Conservation (phyloP, 2,888 invertebrate genomes). For the Lepetodrilus schrolli region DNA sequence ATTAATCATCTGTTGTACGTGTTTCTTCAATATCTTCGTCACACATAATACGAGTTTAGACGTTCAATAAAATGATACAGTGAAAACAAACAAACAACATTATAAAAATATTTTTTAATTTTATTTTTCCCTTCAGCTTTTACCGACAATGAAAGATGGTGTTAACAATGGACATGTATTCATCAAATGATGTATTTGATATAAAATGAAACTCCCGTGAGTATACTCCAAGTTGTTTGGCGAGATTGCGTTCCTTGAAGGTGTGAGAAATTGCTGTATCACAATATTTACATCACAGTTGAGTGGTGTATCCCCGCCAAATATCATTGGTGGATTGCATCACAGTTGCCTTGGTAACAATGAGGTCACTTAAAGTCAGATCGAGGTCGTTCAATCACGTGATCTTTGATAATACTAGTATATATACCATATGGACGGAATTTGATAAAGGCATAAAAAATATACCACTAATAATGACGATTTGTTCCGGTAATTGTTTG, state of each 20-base stretch:
- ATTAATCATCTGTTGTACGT: too few relatives aligned
- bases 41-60: too few relatives aligned
- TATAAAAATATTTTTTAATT: conserved; percentile 26
- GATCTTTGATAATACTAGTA: conserved; percentile 31
- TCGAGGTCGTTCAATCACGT: conserved; percentile 32
- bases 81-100: conserved; percentile 23
- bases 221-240: background rate
- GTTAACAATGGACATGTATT: conserved; percentile 12
- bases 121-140: conserved; percentile 22
- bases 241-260: conserved; percentile 16
- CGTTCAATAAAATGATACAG: too few relatives aligned
- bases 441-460: conserved; percentile 44
- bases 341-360: conserved; percentile 34
- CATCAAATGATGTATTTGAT: conserved; percentile 5
- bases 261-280: conserved; percentile 27
- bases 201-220: conserved; percentile 10
- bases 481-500: background rate
- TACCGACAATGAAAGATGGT: conserved; percentile 24
- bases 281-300: conserved; percentile 40
- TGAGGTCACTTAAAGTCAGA: conserved; percentile 30
- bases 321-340: conserved; percentile 38
- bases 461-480: conserved; percentile 14
- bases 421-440: conserved; percentile 47
- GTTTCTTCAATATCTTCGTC: too few relatives aligned
- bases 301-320: conserved; percentile 24